These are phyloP conservation scores for Platycheirus albimanus DNA, from an alignment of 2,888 invertebrate species.

Conservation along the genomic window DNA sequence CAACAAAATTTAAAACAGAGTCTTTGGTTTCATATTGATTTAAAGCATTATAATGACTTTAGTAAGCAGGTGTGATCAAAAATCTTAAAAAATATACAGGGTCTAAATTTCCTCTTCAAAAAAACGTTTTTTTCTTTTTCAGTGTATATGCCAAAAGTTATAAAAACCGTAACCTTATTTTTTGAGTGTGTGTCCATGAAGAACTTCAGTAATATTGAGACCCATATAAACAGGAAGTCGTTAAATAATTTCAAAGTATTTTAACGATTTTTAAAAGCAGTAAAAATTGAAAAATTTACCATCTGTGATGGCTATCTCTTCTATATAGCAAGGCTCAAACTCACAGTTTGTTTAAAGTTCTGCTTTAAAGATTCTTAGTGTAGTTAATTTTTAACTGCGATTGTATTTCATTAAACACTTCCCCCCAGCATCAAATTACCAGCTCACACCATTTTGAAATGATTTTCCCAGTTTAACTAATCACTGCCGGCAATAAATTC, in stretches of 20 bases:
- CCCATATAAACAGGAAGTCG: neutral
- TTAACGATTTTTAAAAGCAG: neutral
- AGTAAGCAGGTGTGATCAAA: too few relatives aligned
- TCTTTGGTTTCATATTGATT: too few relatives aligned
- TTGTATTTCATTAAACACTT: constrained; percentile 30
- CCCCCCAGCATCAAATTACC: constrained; percentile 56
- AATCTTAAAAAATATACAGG: too few relatives aligned
- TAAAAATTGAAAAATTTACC: neutral
- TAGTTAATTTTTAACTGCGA: constrained; percentile 23
- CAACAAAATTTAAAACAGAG: too few relatives aligned
- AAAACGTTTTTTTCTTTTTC: too few relatives aligned
- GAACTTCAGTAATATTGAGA: too few relatives aligned
- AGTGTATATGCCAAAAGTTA: too few relatives aligned
- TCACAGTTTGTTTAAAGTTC: neutral
- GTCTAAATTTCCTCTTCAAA: too few relatives aligned
- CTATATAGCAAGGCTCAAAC: neutral
- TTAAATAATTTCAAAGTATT: neutral
- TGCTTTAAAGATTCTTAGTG: too few relatives aligned
- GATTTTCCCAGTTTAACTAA: constrained; percentile 36
- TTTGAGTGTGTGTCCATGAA: too few relatives aligned
- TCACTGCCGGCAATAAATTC: constrained; percentile 37
- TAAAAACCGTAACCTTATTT: too few relatives aligned
- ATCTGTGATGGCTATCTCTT: neutral
- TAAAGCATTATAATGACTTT: too few relatives aligned
- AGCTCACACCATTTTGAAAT: constrained; percentile 39